Conservation (phyloP, 2,797 vertebrate genomes). For the Liasis olivaceus region DNA sequence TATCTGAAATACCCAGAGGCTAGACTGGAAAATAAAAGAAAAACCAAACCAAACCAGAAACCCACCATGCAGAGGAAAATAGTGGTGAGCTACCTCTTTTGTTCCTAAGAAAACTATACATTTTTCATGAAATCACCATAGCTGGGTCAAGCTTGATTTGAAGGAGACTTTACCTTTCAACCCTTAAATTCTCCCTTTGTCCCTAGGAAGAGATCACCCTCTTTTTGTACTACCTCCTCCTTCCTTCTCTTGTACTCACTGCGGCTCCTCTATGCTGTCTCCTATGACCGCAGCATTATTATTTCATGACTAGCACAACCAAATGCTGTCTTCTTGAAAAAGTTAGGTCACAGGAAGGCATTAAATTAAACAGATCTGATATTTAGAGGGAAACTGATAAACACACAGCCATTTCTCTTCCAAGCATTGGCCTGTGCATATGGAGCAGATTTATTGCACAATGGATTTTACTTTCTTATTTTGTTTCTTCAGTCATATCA, state of each 20-base stretch:
- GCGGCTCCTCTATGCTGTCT: not conserved
- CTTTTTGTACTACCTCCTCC: not conserved
- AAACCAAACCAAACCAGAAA: no score
- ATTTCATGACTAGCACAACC: constrained; percentile 39
- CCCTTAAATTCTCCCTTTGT: not conserved
- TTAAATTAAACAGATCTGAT: constrained; percentile 26
- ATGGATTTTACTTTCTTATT: constrained; percentile 50
- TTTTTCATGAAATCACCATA: no score
- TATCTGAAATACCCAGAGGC: no score
- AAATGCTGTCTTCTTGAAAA: constrained; percentile 34
- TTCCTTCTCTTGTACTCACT: not conserved
- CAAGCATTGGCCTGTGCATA: constrained; percentile 1
- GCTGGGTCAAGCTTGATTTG: no score
- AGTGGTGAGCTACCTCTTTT: no score
- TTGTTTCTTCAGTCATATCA: not conserved
- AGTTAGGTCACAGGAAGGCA: constrained; percentile 13
- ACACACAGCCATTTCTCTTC: constrained; percentile 28
- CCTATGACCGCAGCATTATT: constrained; percentile 22
- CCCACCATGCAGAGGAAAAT: no score
- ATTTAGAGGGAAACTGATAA: constrained; percentile 48
- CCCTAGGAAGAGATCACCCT: not conserved
- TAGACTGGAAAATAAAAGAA: no score
- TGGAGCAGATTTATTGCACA: constrained; percentile 49
- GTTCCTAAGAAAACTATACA: no score
- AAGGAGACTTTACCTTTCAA: no score